Evolutionary conservation across 1,140 invertebrate species (phyloP), one percentile per base, ranked within the genome.

Genomic region (Schlechtendalia chinensis): DNA sequence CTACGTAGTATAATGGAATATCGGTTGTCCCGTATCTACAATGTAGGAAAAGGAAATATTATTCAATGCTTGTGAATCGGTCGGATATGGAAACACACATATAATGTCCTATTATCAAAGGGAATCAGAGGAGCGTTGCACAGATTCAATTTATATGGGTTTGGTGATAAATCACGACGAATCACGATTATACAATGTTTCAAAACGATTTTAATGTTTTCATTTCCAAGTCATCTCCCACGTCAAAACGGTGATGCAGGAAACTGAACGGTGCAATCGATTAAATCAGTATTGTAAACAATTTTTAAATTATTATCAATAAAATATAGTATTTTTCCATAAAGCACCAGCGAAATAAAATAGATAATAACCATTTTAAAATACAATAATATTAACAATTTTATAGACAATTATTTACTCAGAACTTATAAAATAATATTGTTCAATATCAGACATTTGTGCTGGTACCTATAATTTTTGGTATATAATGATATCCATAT

Each of bases 21-120:
- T 45, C 14, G 32, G 12, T 45, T 17, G 53, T 67, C 19, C 4
- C 14, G n/a, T 61, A 27, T 77, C 74, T 61, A 47, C 5, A 12
- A 12, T 16, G 12, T 59, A 47, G 72, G 56, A 61, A 61, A 77
- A 77, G 32, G 32, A 77, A 77, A 77, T 58, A 47, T 75, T 75
- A 59, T 77, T 77, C 56, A 24, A 47, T 24, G 16, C 56, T 56
- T 0, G 8, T 5, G 22, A 19, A 39, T 58, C 54, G n/a, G 32
- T 75, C 32, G n/a, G 54, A 75, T 74, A 74, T 56, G 24, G 53
- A 74, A 32, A 39, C 32, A 72, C 53, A 77, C 56, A 24, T 77
- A 39, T 24, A 1, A 12, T 54, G 14, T 11, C 11, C 19, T 16
- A 56, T 14, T 47, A 61, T 17, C 58, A 39, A 16, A 32, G 19